Percentiles rank a stretch among this genome's conserved stretches.
phyloP scores from a whole-genome alignment of 2,797 vertebrate species.

The Sebastes itinus region DNA sequence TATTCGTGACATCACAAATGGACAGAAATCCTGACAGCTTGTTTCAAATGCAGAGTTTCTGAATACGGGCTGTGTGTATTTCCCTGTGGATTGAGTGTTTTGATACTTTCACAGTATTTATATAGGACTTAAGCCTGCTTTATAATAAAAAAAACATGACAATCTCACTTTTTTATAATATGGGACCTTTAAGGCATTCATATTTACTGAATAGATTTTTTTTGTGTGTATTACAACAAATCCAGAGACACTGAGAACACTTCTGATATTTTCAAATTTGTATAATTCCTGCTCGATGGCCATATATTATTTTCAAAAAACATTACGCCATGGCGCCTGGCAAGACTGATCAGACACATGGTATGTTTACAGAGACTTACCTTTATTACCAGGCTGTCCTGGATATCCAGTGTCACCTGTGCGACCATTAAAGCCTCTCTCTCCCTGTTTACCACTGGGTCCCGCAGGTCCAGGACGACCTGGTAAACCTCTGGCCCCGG shows the following conservation, averaged over 20 bases:
- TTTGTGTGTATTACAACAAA: not conserved
- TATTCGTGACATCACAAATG: too few relatives aligned
- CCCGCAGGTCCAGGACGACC: constrained; percentile 56
- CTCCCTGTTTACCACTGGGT: constrained; percentile 53
- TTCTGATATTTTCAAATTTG: not conserved
- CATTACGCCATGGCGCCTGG: not conserved
- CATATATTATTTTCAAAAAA: not conserved
- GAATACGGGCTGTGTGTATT: too few relatives aligned
- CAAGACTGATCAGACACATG: not conserved
- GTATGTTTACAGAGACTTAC: constrained; percentile 15
- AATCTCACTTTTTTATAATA: too few relatives aligned
- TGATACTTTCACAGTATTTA: too few relatives aligned
- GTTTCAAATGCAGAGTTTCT: too few relatives aligned
- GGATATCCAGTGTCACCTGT: constrained; percentile 47
- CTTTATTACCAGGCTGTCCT: constrained; percentile 59
- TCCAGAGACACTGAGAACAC: not conserved
- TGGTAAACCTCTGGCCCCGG: constrained; percentile 18
- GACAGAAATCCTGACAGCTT: too few relatives aligned
- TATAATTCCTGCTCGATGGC: too few relatives aligned
- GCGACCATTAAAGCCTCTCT: constrained; percentile 49
- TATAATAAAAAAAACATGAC: too few relatives aligned
- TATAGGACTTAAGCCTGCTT: too few relatives aligned
- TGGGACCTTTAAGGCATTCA: not conserved
- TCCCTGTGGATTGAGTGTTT: too few relatives aligned
- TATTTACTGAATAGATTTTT: not conserved